These are phyloP conservation scores for Zeuzera pyrina DNA, from an alignment of 2,888 invertebrate species.

Conservation along the genomic window DNA sequence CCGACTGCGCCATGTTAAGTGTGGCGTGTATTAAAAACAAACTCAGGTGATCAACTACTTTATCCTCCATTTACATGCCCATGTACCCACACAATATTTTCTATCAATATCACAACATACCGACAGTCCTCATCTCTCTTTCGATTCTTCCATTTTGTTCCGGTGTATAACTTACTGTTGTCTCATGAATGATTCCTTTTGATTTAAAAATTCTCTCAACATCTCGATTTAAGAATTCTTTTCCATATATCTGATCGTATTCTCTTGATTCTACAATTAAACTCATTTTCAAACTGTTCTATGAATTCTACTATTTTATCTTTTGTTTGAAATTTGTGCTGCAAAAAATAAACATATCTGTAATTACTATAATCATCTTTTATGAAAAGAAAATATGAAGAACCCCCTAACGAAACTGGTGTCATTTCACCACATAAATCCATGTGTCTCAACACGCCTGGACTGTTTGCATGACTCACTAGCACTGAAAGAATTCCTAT, in stretches of 20 bases:
- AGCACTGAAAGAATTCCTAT: slow-evolving; percentile 4
- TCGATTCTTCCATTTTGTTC: background rate
- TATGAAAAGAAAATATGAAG: slow-evolving; percentile 8
- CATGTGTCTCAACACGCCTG: slow-evolving; percentile 4
- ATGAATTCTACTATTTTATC: slow-evolving; percentile 4
- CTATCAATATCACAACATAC: too few species aligned
- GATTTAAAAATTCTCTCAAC: background rate
- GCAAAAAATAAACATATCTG: slow-evolving; percentile 10
- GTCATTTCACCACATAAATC: slow-evolving; percentile 8
- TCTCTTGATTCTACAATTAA: slow-evolving; percentile 5
- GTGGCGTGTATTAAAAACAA: too few species aligned
- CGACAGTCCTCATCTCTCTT: background rate
- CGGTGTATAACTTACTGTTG: background rate
- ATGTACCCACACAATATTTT: too few species aligned
- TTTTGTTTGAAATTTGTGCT: slow-evolving; percentile 7
- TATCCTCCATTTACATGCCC: too few species aligned
- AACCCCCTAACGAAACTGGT: slow-evolving; percentile 3
- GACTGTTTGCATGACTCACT: slow-evolving; percentile 3
- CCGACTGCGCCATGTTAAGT: too few species aligned
- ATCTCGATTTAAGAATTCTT: background rate
- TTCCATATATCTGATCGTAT: slow-evolving; percentile 8
- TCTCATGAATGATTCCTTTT: background rate
- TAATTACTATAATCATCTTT: slow-evolving; percentile 11
- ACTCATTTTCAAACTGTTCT: slow-evolving; percentile 7
- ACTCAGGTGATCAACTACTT: too few species aligned